Evolutionary conservation across 2,888 invertebrate genomes (phyloP), one percentile per base, ranked within the genome.

Genomic region (Hipparchia sbordonii): DNA sequence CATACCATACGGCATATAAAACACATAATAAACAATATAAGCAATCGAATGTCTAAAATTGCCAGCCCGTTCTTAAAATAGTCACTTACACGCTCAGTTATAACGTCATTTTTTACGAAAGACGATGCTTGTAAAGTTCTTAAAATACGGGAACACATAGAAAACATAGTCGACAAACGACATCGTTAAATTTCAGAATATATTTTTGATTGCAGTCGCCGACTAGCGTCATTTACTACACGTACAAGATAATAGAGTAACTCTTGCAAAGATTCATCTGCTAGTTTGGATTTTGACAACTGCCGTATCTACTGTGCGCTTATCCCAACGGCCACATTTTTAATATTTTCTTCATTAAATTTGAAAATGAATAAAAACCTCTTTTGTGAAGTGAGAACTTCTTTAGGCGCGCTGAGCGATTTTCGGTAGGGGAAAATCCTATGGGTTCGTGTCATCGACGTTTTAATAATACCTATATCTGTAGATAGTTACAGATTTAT

Each of bases 141-240:
- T 75, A 71, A 71, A 74, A 63, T 69, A 63, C 67, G 63, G 56
- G 72, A 67, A 70, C 67, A 73, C 65, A 74, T 54, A 62, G 72
- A 71, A 74, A 73, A 77, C 73, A 77, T 74, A 67, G 63, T 66
- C 72, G 72, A 72, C 68, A 67, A 76, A 75, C 72, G 75, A 77
- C 76, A 73, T 74, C 74, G 75, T 75, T 74, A 77, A 76, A 74
- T 75, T 76, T 69, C 72, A 74, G 72, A 74, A 75, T 74, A 74
- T 76, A 77, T 77, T 76, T 76, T 77, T 72, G 71, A 76, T 77
- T 71, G 73, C 76, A 39, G 54, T n/a, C 54, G 10, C 54, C 5
- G 71, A 63, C 77, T 71, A 71, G 77, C 74, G 76, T 72, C 72
- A 71, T 72, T 66, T 23, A 70, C 74, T 68, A 71, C 70, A 72